Conservation (phyloP, 2,113 vertebrate genomes). For the Oenanthe melanoleuca region DNA sequence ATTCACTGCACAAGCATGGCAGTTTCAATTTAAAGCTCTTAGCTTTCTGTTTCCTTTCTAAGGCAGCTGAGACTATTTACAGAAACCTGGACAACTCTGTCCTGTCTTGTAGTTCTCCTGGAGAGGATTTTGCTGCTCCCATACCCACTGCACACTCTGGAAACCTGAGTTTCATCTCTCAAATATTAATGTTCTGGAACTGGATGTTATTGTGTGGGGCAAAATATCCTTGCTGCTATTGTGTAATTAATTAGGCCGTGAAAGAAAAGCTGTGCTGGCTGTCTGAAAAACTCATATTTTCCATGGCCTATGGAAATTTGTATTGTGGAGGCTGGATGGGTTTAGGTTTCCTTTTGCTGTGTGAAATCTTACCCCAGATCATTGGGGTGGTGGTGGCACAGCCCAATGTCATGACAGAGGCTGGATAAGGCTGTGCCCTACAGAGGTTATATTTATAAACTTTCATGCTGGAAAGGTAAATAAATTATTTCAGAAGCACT, state of each 20-base stretch:
- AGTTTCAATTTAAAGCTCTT: not conserved
- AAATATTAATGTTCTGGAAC: not conserved
- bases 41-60: not conserved
- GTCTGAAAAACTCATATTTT: not conserved
- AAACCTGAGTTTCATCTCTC: not conserved
- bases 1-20: not conserved
- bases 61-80: not conserved
- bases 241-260: not conserved
- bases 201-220: accelerated
- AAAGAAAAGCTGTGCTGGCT: not conserved
- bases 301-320: accelerated
- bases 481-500: not conserved
- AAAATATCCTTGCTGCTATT: not conserved
- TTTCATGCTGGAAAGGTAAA: not conserved
- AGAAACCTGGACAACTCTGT: not conserved
- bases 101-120: not conserved
- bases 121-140: not conserved
- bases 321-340: accelerated
- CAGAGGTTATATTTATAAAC: not conserved
- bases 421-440: not conserved
- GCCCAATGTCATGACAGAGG: accelerated
- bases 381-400: accelerated
- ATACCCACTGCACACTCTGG: not conserved
- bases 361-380: not conserved
- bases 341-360: not conserved